A percentile compares a stretch with the other conserved stretches of the same genome.
Conservation (phyloP, 2,888 invertebrate genomes). For the Sinohyriopsis cumingii region DNA sequence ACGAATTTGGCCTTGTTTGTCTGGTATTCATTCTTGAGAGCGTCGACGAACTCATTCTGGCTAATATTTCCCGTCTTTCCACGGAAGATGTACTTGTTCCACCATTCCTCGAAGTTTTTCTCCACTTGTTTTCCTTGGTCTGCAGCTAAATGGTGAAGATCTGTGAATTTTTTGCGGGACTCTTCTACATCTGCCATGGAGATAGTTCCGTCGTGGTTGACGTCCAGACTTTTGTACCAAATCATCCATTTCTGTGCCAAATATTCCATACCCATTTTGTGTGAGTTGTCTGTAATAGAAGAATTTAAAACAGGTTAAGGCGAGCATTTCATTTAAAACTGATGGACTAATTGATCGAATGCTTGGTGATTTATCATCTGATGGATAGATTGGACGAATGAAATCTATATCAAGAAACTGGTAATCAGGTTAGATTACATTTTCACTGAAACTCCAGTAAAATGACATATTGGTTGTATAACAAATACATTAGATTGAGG, state of each 20-base stretch:
- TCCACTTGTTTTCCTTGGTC: conserved; percentile 29
- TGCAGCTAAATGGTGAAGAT: conserved; percentile 35
- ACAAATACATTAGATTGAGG: too few relatives aligned
- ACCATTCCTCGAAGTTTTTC: conserved; percentile 40
- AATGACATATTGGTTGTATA: too few relatives aligned
- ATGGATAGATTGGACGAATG: too few relatives aligned
- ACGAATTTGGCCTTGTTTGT: conserved; percentile 29
- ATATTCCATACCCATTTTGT: conserved; percentile 34
- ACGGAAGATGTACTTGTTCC: conserved; percentile 42
- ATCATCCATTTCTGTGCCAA: conserved; percentile 43
- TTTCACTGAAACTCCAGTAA: too few relatives aligned
- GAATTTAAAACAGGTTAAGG: too few relatives aligned
- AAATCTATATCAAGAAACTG: too few relatives aligned
- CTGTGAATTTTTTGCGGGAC: conserved; percentile 42
- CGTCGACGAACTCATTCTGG: conserved; percentile 29
- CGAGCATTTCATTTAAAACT: too few relatives aligned
- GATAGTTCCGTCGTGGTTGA: conserved; percentile 51
- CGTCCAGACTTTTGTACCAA: conserved; percentile 50
- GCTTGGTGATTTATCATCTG: too few relatives aligned
- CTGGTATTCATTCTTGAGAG: conserved; percentile 18
- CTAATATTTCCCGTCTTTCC: conserved; percentile 30
- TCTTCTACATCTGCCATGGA: conserved; percentile 49
- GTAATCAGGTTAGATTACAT: too few relatives aligned
- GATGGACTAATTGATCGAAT: too few relatives aligned
- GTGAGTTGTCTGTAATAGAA: too few relatives aligned